phyloP scores from a whole-genome alignment of 2,888 invertebrate species.

The Phytoseiulus persimilis region DNA sequence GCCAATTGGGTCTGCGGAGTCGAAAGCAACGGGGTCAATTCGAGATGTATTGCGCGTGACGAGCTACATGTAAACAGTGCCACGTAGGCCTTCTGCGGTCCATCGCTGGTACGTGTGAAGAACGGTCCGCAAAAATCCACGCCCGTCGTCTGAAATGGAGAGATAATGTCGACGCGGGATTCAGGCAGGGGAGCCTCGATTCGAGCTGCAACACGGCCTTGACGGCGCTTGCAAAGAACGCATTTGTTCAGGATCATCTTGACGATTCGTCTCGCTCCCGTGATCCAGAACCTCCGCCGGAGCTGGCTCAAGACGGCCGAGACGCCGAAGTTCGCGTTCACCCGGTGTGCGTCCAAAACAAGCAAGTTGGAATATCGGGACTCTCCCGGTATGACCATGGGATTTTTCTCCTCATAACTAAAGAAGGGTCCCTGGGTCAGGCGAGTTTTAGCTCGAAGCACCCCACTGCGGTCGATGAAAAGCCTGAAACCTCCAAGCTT shows the following conservation, averaged over 20 bases:
- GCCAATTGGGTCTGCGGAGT: not conserved
- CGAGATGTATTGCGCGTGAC: not conserved
- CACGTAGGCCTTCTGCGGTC: not conserved
- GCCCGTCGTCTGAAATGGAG: not conserved
- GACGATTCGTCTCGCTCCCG: not conserved
- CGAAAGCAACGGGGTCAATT: not conserved
- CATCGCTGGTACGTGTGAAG: not conserved
- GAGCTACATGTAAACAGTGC: not conserved
- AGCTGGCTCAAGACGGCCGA: not conserved
- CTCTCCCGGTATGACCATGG: not conserved
- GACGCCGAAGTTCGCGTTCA: not conserved
- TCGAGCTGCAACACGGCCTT: not conserved
- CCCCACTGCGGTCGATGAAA: not conserved
- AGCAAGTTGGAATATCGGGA: not conserved
- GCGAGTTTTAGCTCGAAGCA: not conserved
- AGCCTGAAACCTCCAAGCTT: not conserved
- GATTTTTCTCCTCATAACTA: not conserved
- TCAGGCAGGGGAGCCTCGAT: not conserved
- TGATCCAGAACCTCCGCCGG: not conserved
- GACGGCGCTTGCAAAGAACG: not conserved
- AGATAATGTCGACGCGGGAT: not conserved
- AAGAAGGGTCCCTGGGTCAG: not conserved
- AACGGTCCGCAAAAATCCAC: not conserved
- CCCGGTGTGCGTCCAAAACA: not conserved
- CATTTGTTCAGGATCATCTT: not conserved